phyloP scores from a whole-genome alignment of 2,113 vertebrate species.

The Nipponia nippon region DNA sequence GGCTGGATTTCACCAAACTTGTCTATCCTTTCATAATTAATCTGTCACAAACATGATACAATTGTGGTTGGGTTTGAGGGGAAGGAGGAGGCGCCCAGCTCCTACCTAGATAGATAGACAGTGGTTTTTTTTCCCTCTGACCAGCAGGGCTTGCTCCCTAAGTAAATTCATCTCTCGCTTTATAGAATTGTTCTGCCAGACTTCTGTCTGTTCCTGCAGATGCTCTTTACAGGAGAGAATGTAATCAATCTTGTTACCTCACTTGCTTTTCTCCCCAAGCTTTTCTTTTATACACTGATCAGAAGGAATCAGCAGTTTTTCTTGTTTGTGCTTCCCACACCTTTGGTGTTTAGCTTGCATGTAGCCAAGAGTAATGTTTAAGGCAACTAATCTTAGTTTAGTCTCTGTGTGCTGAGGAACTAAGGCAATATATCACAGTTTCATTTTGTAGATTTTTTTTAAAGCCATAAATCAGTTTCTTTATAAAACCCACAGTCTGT shows the following conservation, averaged over 20 bases:
- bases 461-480: slow-evolving; percentile 11
- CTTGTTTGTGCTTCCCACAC: not conserved
- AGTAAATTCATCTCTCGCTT: not conserved
- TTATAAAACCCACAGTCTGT: not conserved
- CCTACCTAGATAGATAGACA: not conserved
- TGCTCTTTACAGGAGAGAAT: not conserved
- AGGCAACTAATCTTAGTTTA: slow-evolving; percentile 23
- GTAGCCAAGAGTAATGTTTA: slow-evolving; percentile 16
- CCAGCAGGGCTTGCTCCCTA: not conserved
- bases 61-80: not conserved
- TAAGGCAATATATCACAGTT: not conserved
- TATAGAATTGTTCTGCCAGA: not conserved
- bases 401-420: not conserved
- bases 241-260: not conserved
- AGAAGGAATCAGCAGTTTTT: slow-evolving; percentile 22
- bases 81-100: not conserved
- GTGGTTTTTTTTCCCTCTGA: not conserved
- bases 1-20: not conserved
- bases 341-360: not conserved
- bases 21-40: not conserved
- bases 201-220: not conserved
- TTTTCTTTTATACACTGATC: not conserved
- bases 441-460: not conserved
- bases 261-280: not conserved
- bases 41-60: not conserved